These are phyloP conservation scores for Hymenochirus boettgeri DNA, from an alignment of 2,113 vertebrate species.

Conservation along the genomic window DNA sequence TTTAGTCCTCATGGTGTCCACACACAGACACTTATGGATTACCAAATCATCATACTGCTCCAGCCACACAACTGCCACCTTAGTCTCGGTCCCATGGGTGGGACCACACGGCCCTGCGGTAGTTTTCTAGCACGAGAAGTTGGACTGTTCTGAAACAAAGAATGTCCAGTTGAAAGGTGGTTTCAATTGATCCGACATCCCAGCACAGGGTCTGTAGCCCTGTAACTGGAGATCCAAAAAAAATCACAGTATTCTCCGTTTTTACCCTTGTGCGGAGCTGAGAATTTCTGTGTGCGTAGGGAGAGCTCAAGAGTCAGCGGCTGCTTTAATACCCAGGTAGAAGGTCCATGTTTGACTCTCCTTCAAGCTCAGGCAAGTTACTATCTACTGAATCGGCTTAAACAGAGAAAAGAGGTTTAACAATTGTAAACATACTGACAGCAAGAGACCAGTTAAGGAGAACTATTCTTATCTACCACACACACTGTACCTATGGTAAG, in stretches of 20 bases:
- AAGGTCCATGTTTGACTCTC: slow-evolving; percentile 80
- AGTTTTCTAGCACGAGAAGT: slow-evolving; percentile 80
- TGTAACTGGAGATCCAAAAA: too few species aligned
- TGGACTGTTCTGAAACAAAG: slow-evolving; percentile 72
- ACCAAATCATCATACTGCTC: slow-evolving; percentile 93
- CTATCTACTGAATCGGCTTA: slow-evolving; percentile 82
- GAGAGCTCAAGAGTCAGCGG: slow-evolving; percentile 86
- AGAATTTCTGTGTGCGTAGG: slow-evolving; percentile 87
- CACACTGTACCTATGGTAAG: too few species aligned
- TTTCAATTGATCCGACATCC: too few species aligned
- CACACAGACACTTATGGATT: too few species aligned
- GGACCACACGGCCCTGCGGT: slow-evolving; percentile 79
- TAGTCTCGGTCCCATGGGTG: slow-evolving; percentile 88
- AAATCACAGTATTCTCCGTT: too few species aligned
- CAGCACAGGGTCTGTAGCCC: too few species aligned
- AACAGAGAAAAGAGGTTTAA: slow-evolving; percentile 43
- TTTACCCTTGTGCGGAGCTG: slow-evolving; percentile 79
- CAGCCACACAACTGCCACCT: slow-evolving; percentile 92
- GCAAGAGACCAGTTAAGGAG: too few species aligned
- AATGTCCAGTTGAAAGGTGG: too few species aligned
- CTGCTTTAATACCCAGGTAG: slow-evolving; percentile 78
- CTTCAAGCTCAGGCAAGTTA: slow-evolving; percentile 81
- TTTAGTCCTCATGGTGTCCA: too few species aligned
- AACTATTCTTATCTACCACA: too few species aligned
- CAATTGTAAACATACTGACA: too few species aligned